A percentile compares a stretch with the other conserved stretches of the same genome.
phyloP scores from a whole-genome alignment of 1,140 invertebrate genomes.

The Antheraea pernyi region DNA sequence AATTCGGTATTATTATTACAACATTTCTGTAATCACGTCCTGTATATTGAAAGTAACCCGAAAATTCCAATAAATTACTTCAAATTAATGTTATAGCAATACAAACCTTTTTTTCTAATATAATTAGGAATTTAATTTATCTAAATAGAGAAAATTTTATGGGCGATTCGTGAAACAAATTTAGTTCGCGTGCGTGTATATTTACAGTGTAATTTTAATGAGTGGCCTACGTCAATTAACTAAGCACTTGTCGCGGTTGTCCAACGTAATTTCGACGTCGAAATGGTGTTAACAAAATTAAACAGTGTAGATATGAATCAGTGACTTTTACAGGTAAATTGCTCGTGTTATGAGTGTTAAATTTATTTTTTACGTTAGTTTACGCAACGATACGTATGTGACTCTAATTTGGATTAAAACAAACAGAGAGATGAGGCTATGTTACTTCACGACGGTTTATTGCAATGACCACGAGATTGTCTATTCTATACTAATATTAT shows the following conservation, averaged over 20 bases:
- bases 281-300: conserved; percentile 3
- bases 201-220: conserved; percentile 7
- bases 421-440: background rate
- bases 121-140: background rate
- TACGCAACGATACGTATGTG: background rate
- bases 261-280: background rate
- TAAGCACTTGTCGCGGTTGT: conserved; percentile 4
- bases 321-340: background rate
- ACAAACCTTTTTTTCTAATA: background rate
- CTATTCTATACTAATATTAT: too few relatives aligned
- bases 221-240: conserved; percentile 5
- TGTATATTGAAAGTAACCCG: too few relatives aligned
- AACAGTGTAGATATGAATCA: background rate
- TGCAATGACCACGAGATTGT: too few relatives aligned
- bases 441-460: too few relatives aligned
- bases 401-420: background rate
- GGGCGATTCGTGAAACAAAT: background rate
- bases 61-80: too few relatives aligned
- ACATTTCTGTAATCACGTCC: too few relatives aligned
- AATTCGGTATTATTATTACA: too few relatives aligned
- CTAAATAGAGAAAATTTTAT: background rate
- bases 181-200: background rate
- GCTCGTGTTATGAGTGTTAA: background rate
- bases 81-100: background rate
- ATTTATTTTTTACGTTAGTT: background rate